Evolutionary conservation across 1,140 invertebrate species (phyloP), one percentile per base, ranked within the genome.

Genomic region (Augochlora pura): DNA sequence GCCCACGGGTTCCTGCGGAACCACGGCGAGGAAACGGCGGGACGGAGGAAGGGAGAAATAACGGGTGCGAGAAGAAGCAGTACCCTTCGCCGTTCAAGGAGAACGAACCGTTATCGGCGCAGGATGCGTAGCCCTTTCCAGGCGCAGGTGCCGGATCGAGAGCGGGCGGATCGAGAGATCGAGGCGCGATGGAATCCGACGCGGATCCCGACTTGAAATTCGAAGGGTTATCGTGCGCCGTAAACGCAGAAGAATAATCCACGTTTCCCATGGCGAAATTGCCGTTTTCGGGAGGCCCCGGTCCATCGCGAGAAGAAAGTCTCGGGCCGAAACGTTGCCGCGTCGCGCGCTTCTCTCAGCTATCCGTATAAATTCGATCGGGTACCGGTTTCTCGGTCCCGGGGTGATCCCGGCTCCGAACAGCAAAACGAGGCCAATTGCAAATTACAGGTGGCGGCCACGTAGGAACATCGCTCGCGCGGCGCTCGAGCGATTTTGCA

Each of bases 81-180:
- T 82, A 80, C 80, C 87, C 84, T 90, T 59, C 86, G 82, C 86
- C 83, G 82, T 88, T 90, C 88, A 91, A 88, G 90, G 88, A 88
- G 83, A 91, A 86, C 80, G 70, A 85, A 87, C 85, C 90, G 88
- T 91, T 88, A 87, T 89, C 88, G 77, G 10, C 81, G 10, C 81
- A 64, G 46, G 32, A 54, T 49, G 39, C 32, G 76, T 83, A 81
- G 81, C 85, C 76, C 74, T 83, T 84, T 72, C 77, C 76, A 72
- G 46, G 74, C 27, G 67, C 72, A 77, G 64, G 38, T 73, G 62
- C 57, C 57, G 59, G 64, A 25, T 54, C 38, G 66, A n/a, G 70
- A 59, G 25, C 54, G 52, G 38, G 71, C 71, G 71, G 64, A 79
- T 54, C n/a, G 23, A 39, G 65, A 59, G 52, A 74, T 65, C 70